Conservation (phyloP, 1,140 invertebrate genomes). For the Lordiphosa mommai region DNA sequence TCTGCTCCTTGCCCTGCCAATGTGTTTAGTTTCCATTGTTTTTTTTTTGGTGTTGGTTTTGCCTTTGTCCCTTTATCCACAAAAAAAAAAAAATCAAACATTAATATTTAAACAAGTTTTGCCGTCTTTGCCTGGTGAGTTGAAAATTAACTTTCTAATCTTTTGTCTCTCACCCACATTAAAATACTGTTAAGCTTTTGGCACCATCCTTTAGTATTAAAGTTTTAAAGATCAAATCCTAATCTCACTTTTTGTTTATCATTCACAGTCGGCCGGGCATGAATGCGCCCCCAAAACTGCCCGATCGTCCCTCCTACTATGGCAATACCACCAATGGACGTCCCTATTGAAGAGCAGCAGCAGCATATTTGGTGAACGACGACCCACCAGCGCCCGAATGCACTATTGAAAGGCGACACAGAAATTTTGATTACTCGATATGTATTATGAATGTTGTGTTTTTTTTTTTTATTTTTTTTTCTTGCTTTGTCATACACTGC, state of each 20-base stretch:
- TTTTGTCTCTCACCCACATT: too few species aligned
- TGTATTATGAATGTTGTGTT: slow-evolving; percentile 11
- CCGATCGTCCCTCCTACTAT: slow-evolving; percentile 66
- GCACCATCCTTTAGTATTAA: too few species aligned
- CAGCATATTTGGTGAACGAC: neutral
- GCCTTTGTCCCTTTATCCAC: too few species aligned
- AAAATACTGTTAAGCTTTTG: too few species aligned
- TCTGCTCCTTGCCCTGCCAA: too few species aligned
- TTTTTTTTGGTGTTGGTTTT: too few species aligned
- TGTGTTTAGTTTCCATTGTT: too few species aligned
- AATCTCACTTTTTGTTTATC: neutral
- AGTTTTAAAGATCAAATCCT: neutral
- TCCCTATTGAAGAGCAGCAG: slow-evolving; percentile 25
- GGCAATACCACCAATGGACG: slow-evolving; percentile 68
- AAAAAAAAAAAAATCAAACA: too few species aligned
- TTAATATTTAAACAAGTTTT: too few species aligned
- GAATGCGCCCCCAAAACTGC: slow-evolving; percentile 68
- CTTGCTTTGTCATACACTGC: neutral
- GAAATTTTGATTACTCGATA: slow-evolving; percentile 2
- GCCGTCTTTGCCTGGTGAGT: too few species aligned
- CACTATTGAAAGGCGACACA: neutral
- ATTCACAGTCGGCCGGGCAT: slow-evolving; percentile 57
- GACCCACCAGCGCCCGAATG: neutral
- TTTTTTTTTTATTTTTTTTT: slow-evolving; percentile 1
- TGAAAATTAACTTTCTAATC: too few species aligned